phyloP scores from a whole-genome alignment of 2,888 invertebrate genomes.

The Mythimna albipuncta region DNA sequence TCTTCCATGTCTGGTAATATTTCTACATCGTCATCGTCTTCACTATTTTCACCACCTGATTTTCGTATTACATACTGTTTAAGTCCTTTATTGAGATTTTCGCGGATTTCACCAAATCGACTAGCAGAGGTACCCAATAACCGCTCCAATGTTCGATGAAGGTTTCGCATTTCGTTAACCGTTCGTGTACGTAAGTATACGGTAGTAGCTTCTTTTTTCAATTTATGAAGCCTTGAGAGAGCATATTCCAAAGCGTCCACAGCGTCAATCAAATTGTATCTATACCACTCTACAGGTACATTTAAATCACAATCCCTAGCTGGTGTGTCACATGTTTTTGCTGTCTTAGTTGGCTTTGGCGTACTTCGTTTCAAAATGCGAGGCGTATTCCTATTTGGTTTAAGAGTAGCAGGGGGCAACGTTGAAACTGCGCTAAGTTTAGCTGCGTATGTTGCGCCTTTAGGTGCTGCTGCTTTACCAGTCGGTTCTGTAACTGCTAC shows the following conservation, averaged over 20 bases:
- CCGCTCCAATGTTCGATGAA: conserved; percentile 90
- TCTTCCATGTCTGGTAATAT: conserved; percentile 79
- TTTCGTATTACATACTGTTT: conserved; percentile 87
- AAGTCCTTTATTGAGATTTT: conserved; percentile 89
- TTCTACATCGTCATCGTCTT: conserved; percentile 84
- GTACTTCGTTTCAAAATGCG: conserved; percentile 57
- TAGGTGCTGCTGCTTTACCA: conserved; percentile 69
- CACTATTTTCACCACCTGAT: conserved; percentile 61
- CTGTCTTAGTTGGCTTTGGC: conserved; percentile 32
- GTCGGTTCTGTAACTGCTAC: conserved; percentile 83
- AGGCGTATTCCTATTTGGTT: conserved; percentile 44
- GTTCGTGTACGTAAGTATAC: conserved; percentile 85
- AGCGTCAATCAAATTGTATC: conserved; percentile 90
- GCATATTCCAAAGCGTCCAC: conserved; percentile 91
- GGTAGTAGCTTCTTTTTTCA: conserved; percentile 87
- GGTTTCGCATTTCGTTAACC: conserved; percentile 86
- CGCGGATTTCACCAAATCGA: conserved; percentile 89
- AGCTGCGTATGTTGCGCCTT: conserved; percentile 82
- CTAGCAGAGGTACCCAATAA: conserved; percentile 89
- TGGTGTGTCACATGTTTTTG: conserved; percentile 56
- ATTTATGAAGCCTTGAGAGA: conserved; percentile 85
- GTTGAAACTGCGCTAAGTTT: conserved; percentile 79
- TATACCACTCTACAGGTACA: conserved; percentile 90
- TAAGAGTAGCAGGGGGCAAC: conserved; percentile 53
- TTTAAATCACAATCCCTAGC: conserved; percentile 78